Conservation (phyloP, 2,888 invertebrate genomes). For the Dione vanillae region DNA sequence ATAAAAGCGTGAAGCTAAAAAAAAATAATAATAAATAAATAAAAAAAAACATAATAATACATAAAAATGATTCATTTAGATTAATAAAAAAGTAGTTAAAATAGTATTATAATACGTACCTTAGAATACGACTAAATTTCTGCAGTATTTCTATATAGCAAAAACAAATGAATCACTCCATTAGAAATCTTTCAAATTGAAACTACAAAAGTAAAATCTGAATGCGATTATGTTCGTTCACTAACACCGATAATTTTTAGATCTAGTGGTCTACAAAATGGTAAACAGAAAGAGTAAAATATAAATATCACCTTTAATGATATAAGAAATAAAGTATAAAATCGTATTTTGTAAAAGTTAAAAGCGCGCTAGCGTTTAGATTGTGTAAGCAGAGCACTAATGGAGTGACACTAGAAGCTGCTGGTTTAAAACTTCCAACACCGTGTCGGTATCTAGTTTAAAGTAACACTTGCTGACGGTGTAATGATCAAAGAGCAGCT, state of each 20-base stretch:
- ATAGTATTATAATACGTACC: too few species aligned
- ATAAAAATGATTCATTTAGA: too few species aligned
- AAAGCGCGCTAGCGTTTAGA: constrained; percentile 2
- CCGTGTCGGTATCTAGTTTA: constrained; percentile 16
- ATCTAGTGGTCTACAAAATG: constrained; percentile 28
- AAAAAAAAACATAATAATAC: too few species aligned
- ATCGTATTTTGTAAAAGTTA: background rate
- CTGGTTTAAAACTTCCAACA: constrained; percentile 29
- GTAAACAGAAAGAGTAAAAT: background rate
- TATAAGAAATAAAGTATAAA: background rate
- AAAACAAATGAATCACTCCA: background rate
- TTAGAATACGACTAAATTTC: too few species aligned
- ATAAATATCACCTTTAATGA: background rate
- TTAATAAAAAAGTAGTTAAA: too few species aligned
- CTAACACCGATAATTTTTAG: constrained; percentile 22
- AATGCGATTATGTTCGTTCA: constrained; percentile 40
- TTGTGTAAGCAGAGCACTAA: constrained; percentile 35
- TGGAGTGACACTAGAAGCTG: constrained; percentile 36
- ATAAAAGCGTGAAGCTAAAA: too few species aligned
- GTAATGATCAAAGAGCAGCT: too few species aligned
- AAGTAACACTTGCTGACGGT: too few species aligned
- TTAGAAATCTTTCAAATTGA: background rate
- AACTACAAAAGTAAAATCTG: constrained; percentile 16
- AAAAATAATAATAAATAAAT: too few species aligned
- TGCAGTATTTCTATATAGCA: too few species aligned